These are phyloP conservation scores for Anneissia japonica DNA, from an alignment of 35 echinoderm and acorn worm species.

Conservation along the genomic window DNA sequence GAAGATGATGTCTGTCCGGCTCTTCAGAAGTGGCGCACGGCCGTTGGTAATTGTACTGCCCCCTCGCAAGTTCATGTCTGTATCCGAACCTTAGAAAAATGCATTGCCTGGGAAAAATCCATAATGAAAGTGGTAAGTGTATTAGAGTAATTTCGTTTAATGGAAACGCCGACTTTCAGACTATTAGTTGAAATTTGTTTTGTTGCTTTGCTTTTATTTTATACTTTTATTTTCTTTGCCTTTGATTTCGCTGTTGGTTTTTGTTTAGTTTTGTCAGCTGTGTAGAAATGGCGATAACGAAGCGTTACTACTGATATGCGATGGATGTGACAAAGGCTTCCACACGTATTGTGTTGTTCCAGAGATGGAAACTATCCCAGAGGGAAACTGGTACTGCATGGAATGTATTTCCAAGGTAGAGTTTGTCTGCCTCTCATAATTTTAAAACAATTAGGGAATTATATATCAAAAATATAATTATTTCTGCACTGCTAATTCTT, in stretches of 20 bases:
- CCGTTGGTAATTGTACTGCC: conserved; percentile 54
- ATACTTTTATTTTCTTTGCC: background rate
- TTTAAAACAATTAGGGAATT: background rate
- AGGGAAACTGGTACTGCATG: conserved; percentile 91
- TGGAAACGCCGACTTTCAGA: background rate
- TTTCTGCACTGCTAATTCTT: no score
- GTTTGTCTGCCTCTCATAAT: background rate
- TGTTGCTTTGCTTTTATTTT: background rate
- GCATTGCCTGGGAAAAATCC: conserved; percentile 94
- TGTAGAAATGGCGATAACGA: conserved; percentile 92
- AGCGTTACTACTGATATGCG: conserved; percentile 83
- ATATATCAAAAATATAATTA: background rate
- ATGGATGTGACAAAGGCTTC: conserved; percentile 99
- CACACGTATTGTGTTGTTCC: conserved; percentile 97
- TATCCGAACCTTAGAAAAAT: conserved; percentile 74
- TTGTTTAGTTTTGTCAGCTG: conserved; percentile 84
- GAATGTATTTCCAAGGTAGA: conserved; percentile 86
- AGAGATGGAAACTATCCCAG: conserved; percentile 76
- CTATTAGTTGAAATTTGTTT: background rate
- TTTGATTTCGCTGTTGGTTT: background rate
- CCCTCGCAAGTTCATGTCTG: conserved; percentile 77
- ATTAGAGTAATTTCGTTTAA: background rate
- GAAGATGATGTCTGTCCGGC: conserved; percentile 60
- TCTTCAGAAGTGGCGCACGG: conserved; percentile 62
- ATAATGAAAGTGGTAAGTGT: conserved; percentile 99